A percentile compares a stretch with the other conserved stretches of the same genome.
These are phyloP conservation scores for Pomacea maculata DNA, from an alignment of 1,140 invertebrate species.

Conservation along the genomic window DNA sequence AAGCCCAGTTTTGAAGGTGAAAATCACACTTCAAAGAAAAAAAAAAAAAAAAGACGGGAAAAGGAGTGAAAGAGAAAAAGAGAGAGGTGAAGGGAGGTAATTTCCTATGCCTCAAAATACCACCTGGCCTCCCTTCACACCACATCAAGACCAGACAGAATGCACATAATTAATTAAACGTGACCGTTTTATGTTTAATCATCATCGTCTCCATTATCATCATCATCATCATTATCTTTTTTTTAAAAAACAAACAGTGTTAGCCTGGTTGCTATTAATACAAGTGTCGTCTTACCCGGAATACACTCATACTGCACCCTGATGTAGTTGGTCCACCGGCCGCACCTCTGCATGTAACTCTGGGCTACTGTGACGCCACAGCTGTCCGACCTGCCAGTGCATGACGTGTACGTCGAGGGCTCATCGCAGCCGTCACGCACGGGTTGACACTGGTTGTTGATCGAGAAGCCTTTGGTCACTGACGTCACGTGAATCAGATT, in stretches of 20 bases:
- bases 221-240: too few relatives aligned
- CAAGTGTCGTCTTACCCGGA: conserved; percentile 12
- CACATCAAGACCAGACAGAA: too few relatives aligned
- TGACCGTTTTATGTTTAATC: too few relatives aligned
- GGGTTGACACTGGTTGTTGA: conserved; percentile 16
- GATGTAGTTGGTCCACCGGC: conserved; percentile 27
- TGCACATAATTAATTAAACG: too few relatives aligned
- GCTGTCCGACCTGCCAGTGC: conserved; percentile 17
- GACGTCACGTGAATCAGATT: conserved; percentile 10
- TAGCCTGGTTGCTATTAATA: background rate
- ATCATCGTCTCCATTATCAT: too few relatives aligned
- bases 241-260: too few relatives aligned
- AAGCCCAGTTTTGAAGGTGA: background rate
- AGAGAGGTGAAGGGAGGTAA: background rate
- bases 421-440: conserved; percentile 21
- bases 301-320: conserved; percentile 27
- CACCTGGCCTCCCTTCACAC: too few relatives aligned
- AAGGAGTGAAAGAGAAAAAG: background rate
- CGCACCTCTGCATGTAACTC: conserved; percentile 20
- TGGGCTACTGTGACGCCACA: conserved; percentile 20
- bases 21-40: background rate
- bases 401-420: conserved; percentile 16
- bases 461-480: conserved; percentile 18
- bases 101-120: too few relatives aligned
- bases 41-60: background rate